phyloP scores from a whole-genome alignment of 2,888 invertebrate species.

The Drosophila putrida region DNA sequence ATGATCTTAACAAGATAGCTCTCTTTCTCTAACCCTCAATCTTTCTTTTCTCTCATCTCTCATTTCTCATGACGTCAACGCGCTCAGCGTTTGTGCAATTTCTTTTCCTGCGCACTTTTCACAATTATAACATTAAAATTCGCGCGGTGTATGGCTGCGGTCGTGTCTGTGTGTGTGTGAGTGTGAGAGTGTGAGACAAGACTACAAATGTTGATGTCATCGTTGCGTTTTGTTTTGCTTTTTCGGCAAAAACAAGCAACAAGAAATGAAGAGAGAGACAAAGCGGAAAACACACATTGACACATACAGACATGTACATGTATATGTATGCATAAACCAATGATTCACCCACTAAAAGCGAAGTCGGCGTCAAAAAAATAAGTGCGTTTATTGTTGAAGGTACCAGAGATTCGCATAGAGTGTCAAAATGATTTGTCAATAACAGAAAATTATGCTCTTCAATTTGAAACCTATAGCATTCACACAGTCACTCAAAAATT shows the following conservation, averaged over 20 bases:
- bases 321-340: neutral
- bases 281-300: conserved; percentile 8
- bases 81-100: conserved; percentile 64
- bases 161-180: conserved; percentile 18
- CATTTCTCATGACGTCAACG: conserved; percentile 55
- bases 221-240: conserved; percentile 62
- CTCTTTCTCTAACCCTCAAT: neutral
- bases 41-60: too few species aligned
- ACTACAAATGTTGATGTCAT: conserved; percentile 74
- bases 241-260: conserved; percentile 44
- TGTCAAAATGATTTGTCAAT: conserved; percentile 71
- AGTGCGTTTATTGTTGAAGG: conserved; percentile 37
- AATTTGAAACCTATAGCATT: conserved; percentile 30
- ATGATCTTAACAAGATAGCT: conserved; percentile 30
- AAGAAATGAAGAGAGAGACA: conserved; percentile 23
- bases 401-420: conserved; percentile 31
- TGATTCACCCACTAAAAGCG: conserved; percentile 37
- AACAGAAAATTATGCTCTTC: conserved; percentile 50
- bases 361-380: conserved; percentile 40
- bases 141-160: too few species aligned
- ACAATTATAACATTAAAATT: conserved; percentile 68
- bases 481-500: conserved; percentile 10
- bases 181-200: conserved; percentile 12
- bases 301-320: neutral
- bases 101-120: conserved; percentile 72